Percentiles rank a stretch among this genome's conserved stretches.
Conservation (phyloP, 2,797 vertebrate species). For the Crenuchus spilurus region DNA sequence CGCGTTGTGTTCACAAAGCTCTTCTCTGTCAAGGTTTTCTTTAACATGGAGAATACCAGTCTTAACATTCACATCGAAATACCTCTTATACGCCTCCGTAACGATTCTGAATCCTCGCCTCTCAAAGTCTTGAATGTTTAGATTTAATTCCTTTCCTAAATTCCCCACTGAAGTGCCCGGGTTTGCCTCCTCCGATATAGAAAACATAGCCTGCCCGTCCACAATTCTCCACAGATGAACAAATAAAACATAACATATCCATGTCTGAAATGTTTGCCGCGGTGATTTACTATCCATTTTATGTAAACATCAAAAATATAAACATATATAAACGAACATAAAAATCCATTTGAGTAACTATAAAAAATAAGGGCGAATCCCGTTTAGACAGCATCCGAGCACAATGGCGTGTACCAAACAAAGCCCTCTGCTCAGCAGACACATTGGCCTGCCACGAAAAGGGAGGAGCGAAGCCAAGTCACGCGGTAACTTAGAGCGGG, state of each 20-base stretch:
- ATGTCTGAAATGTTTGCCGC: not conserved
- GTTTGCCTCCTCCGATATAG: conserved; percentile 73
- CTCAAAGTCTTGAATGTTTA: conserved; percentile 70
- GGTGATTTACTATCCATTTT: conserved; percentile 29
- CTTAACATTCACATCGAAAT: conserved; percentile 59
- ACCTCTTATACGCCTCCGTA: conserved; percentile 53
- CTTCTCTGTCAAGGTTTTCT: conserved; percentile 60
- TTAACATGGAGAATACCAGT: conserved; percentile 54
- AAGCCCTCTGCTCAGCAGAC: conserved; percentile 26
- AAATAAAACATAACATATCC: conserved; percentile 18
- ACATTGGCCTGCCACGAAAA: conserved; percentile 3
- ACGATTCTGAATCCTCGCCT: conserved; percentile 71
- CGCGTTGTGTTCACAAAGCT: conserved; percentile 47
- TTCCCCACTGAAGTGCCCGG: conserved; percentile 76
- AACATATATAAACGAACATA: too few relatives aligned
- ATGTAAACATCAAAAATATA: not conserved
- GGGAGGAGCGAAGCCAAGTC: conserved; percentile 33
- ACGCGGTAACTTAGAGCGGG: not conserved
- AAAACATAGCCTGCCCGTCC: conserved; percentile 72
- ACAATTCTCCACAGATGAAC: conserved; percentile 54
- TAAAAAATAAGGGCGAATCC: not conserved
- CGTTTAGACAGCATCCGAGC: not conserved
- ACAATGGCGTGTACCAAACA: conserved; percentile 50
- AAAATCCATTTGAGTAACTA: not conserved
- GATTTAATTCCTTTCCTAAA: conserved; percentile 75